Evolutionary conservation across 2,888 invertebrate genomes (phyloP).

Genomic region (Steromphala cineraria): DNA sequence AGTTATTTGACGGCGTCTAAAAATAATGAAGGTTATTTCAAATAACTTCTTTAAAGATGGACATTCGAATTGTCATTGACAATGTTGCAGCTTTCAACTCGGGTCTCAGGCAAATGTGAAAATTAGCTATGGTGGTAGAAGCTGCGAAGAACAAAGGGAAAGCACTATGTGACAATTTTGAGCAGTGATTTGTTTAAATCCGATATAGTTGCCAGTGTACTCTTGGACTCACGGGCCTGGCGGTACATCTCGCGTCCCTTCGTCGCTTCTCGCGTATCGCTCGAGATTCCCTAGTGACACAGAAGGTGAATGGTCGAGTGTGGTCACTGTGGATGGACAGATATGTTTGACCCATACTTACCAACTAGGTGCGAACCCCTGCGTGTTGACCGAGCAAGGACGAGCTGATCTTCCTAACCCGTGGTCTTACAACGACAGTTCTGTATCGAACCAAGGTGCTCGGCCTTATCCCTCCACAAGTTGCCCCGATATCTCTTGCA

Average conservation of each 20-base stretch:
- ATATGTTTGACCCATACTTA: background rate
- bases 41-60: background rate
- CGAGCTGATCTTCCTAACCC: background rate
- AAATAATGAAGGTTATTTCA: background rate
- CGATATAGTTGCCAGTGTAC: background rate
- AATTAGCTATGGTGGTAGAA: background rate
- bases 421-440: background rate
- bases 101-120: background rate
- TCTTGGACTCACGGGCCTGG: background rate
- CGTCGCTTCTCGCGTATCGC: too few species aligned
- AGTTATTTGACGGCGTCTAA: background rate
- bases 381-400: background rate
- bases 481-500: too few species aligned
- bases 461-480: too few species aligned
- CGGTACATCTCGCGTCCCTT: too few species aligned
- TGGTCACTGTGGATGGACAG: too few species aligned
- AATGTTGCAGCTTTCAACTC: background rate
- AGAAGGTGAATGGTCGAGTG: too few species aligned
- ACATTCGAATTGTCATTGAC: background rate
- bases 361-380: background rate
- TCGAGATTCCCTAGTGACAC: too few species aligned
- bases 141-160: background rate
- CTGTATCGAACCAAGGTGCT: too few species aligned
- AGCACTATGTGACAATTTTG: constrained; percentile 4
- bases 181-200: background rate